Evolutionary conservation across 2,113 vertebrate genomes (phyloP).

Genomic region (Silurus meridionalis): DNA sequence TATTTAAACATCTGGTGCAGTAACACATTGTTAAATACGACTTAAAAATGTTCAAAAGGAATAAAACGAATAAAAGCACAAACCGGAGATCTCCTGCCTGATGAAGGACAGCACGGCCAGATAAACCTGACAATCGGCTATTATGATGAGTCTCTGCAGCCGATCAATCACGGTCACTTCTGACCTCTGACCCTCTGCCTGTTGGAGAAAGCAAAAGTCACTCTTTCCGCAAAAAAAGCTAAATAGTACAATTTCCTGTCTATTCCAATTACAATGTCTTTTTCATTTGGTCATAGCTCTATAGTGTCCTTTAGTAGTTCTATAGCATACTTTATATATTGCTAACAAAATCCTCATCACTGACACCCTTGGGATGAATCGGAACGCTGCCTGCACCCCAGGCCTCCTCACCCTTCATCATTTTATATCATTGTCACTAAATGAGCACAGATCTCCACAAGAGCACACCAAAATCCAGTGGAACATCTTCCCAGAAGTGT

Average conservation of each 20-base stretch:
- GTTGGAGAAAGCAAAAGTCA: conserved; percentile 33
- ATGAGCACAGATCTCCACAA: too few relatives aligned
- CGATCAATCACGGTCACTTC: conserved; percentile 84
- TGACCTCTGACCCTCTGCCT: conserved; percentile 88
- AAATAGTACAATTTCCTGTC: not conserved
- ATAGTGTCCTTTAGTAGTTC: too few relatives aligned
- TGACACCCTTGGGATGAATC: too few relatives aligned
- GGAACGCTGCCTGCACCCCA: too few relatives aligned
- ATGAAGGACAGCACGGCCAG: conserved; percentile 94
- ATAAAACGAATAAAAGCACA: not conserved
- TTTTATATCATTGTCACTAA: too few relatives aligned
- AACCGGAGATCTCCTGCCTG: conserved; percentile 96
- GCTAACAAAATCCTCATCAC: too few relatives aligned
- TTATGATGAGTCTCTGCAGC: conserved; percentile 94
- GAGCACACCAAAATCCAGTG: too few relatives aligned
- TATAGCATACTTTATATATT: too few relatives aligned
- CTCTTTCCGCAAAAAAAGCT: not conserved
- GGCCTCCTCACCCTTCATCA: too few relatives aligned
- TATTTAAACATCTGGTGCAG: not conserved
- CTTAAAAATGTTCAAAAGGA: not conserved
- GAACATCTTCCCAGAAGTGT: too few relatives aligned
- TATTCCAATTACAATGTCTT: not conserved
- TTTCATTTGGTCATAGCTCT: not conserved
- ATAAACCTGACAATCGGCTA: conserved; percentile 97
- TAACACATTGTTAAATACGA: too few relatives aligned